Conservation (phyloP, 2,888 invertebrate genomes). For the Suillia variegata region DNA sequence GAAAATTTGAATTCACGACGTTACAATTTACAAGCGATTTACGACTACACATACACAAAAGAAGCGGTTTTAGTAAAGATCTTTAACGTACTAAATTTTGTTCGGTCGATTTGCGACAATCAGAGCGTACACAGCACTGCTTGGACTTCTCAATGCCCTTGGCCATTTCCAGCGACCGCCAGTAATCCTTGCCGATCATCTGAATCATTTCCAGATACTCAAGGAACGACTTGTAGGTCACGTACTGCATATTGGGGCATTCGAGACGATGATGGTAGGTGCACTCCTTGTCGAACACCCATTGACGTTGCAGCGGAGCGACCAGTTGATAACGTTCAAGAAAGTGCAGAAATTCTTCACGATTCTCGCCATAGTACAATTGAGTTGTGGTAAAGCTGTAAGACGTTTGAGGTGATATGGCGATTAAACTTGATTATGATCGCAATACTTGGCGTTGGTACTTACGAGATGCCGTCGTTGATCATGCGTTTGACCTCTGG, state of each 20-base stretch:
- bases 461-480: conserved; percentile 80
- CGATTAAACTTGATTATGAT: background rate
- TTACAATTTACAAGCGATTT: conserved; percentile 8
- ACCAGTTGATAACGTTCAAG: conserved; percentile 71
- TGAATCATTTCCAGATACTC: conserved; percentile 51
- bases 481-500: conserved; percentile 77
- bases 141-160: conserved; percentile 27
- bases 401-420: conserved; percentile 19
- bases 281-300: conserved; percentile 68
- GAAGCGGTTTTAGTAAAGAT: conserved; percentile 15
- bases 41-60: conserved; percentile 1
- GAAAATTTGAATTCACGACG: conserved; percentile 15
- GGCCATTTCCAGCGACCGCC: conserved; percentile 42
- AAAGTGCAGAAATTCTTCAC: conserved; percentile 75
- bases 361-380: conserved; percentile 73
- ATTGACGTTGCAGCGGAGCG: conserved; percentile 76
- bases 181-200: conserved; percentile 46
- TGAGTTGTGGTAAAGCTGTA: conserved; percentile 76
- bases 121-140: conserved; percentile 28
- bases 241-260: conserved; percentile 47
- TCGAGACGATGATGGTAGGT: conserved; percentile 47
- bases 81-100: conserved; percentile 34
- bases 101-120: conserved; percentile 30
- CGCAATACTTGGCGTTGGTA: conserved; percentile 34
- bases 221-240: conserved; percentile 48